Conservation (phyloP, 2,888 invertebrate genomes). For the Ypsolopha scabrella region DNA sequence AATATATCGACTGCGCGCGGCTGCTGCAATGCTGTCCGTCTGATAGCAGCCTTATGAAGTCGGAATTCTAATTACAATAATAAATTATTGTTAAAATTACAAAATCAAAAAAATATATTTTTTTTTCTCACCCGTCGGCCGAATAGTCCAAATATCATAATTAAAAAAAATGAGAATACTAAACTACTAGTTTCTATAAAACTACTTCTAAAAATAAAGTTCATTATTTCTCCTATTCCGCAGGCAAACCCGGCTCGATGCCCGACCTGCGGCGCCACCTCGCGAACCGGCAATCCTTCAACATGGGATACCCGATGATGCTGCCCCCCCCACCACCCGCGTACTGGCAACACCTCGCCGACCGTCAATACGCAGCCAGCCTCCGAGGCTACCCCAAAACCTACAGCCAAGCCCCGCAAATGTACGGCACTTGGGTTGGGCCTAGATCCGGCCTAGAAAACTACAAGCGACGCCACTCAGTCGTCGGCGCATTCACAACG, state of each 20-base stretch:
- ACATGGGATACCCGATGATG: constrained; percentile 46
- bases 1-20: too few species aligned
- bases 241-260: constrained; percentile 65
- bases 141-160: too few species aligned
- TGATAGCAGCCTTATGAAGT: too few species aligned
- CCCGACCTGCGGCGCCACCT: constrained; percentile 59
- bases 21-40: too few species aligned
- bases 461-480: constrained; percentile 65
- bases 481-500: constrained; percentile 53
- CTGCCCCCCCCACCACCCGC: constrained; percentile 51
- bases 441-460: constrained; percentile 58
- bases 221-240: constrained; percentile 14
- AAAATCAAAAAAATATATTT: too few species aligned
- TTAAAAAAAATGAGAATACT: background rate
- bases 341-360: constrained; percentile 58
- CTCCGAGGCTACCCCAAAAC: constrained; percentile 49
- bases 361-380: constrained; percentile 54
- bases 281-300: constrained; percentile 48
- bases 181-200: too few species aligned
- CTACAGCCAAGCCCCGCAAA: constrained; percentile 34
- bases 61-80: too few species aligned
- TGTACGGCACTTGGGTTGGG: constrained; percentile 60
- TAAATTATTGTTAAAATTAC: too few species aligned
- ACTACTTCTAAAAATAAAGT: too few species aligned
- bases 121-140: too few species aligned